A percentile compares a stretch with the other conserved stretches of the same genome.
Evolutionary conservation across 2,113 vertebrate genomes (phyloP).

Genomic region (Cyphomyrus plagiostoma): DNA sequence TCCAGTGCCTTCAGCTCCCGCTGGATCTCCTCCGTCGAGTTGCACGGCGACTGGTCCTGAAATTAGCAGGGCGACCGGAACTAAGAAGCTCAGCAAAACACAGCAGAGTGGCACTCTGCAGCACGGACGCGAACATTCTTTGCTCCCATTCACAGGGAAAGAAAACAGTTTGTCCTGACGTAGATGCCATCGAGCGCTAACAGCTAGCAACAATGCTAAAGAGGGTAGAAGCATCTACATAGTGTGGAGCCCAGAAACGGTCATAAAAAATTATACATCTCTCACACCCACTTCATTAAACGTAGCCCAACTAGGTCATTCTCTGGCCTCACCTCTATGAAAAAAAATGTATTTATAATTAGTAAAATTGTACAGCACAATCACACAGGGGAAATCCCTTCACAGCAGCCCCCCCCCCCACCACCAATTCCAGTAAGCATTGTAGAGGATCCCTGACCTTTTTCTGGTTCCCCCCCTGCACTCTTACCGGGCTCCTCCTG

Average conservation of each 20-base stretch:
- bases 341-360: not conserved
- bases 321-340: not conserved
- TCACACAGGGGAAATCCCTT: not conserved
- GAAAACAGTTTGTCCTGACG: not conserved
- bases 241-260: not conserved
- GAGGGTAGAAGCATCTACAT: not conserved
- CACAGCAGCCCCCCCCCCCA: not conserved
- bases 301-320: not conserved
- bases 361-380: not conserved
- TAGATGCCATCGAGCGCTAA: not conserved
- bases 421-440: not conserved
- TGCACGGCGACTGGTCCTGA: conserved; percentile 59
- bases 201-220: not conserved
- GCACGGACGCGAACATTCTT: not conserved
- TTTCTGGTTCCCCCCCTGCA: not conserved
- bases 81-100: conserved; percentile 3
- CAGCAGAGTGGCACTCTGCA: not conserved
- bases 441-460: not conserved
- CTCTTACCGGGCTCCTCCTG: not conserved
- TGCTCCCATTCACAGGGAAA: not conserved
- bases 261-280: not conserved
- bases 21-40: conserved; percentile 72
- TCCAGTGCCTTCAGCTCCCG: conserved; percentile 70
- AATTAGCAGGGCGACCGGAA: conserved; percentile 15
- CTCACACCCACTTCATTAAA: not conserved